phyloP scores from a whole-genome alignment of 2,888 invertebrate species.

The Parapristionchus giblindavisi region DNA sequence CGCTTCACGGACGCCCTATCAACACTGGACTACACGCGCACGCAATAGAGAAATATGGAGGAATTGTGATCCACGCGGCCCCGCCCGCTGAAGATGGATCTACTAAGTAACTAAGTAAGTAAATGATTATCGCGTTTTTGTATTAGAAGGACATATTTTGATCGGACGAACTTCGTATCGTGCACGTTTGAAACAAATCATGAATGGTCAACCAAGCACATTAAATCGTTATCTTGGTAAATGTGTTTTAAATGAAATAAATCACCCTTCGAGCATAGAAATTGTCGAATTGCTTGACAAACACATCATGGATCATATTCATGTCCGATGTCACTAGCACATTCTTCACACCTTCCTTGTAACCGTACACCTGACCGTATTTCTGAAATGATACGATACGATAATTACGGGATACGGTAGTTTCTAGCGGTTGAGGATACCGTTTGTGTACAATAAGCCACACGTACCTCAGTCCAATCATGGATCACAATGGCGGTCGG shows the following conservation, averaged over 20 bases:
- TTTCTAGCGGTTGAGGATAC: background rate
- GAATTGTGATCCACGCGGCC: too few relatives aligned
- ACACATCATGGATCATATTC: conserved; percentile 69
- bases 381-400: conserved; percentile 24
- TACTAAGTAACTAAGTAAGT: background rate
- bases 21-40: too few relatives aligned
- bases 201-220: background rate
- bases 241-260: background rate
- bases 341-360: conserved; percentile 40
- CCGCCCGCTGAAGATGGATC: too few relatives aligned
- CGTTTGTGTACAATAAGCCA: background rate
- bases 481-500: conserved; percentile 31
- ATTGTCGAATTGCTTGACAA: conserved; percentile 70
- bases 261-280: conserved; percentile 61
- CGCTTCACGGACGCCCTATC: too few relatives aligned
- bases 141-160: background rate
- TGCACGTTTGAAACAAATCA: background rate
- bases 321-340: conserved; percentile 70
- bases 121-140: too few relatives aligned
- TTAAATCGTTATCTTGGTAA: too few relatives aligned
- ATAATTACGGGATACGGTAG: background rate
- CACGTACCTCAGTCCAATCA: conserved; percentile 41
- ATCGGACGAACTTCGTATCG: background rate
- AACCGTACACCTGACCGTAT: conserved; percentile 42
- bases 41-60: too few relatives aligned